These are phyloP conservation scores for Diorhabda elongata DNA, from an alignment of 1,140 invertebrate species.

Conservation along the genomic window DNA sequence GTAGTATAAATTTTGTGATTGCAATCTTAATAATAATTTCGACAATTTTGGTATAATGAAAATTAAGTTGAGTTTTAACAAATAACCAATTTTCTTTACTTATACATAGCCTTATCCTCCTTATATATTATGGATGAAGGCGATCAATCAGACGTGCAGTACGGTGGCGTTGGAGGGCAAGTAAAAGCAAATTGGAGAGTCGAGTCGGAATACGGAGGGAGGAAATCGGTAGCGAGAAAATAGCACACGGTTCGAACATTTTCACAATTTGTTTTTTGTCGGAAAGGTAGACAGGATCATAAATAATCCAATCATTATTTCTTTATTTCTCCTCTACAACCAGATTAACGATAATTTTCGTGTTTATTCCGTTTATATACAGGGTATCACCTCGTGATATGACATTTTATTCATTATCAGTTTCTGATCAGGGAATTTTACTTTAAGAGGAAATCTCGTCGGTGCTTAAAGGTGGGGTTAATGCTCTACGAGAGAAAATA, in stretches of 20 bases:
- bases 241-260: neutral
- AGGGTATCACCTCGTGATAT: neutral
- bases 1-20: too few species aligned
- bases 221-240: neutral
- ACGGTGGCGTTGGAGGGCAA: neutral
- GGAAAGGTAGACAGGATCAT: neutral
- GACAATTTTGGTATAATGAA: too few species aligned
- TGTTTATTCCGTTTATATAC: neutral
- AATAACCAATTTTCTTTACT: too few species aligned
- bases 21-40: too few species aligned
- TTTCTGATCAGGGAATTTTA: too few species aligned
- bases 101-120: neutral
- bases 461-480: too few species aligned
- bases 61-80: too few species aligned
- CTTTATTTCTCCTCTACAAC: neutral
- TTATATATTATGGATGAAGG: neutral
- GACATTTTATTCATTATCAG: too few species aligned
- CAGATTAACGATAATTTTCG: slow-evolving; percentile 1
- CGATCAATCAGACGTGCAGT: neutral
- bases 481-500: too few species aligned
- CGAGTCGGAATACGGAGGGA: neutral
- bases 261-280: slow-evolving; percentile 2
- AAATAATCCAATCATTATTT: slow-evolving; percentile 1
- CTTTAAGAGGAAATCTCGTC: too few species aligned
- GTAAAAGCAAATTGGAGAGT: slow-evolving; percentile 1